phyloP scores from a whole-genome alignment of 2,113 vertebrate species.

The Salvelinus sp. region DNA sequence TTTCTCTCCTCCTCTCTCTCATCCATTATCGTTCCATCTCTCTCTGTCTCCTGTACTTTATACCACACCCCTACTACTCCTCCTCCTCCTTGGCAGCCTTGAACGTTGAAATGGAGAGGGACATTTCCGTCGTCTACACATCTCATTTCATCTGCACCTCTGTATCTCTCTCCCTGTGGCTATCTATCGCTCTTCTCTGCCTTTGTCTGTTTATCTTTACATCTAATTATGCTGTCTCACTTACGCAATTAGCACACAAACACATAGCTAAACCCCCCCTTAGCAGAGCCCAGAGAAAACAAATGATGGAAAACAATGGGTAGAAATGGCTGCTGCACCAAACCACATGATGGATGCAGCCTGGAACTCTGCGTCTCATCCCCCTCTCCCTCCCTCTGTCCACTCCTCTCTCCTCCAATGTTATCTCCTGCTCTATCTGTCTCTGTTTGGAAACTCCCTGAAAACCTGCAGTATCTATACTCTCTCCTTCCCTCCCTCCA shows the following conservation, averaged over 20 bases:
- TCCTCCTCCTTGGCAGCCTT: too few relatives aligned
- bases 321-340: conserved; percentile 76
- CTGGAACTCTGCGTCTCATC: conserved; percentile 59
- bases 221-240: conserved; percentile 74
- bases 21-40: conserved; percentile 27
- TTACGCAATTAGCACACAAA: conserved; percentile 74
- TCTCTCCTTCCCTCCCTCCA: conserved; percentile 51
- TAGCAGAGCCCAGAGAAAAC: conserved; percentile 66
- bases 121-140: too few relatives aligned
- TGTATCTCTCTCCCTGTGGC: conserved; percentile 32
- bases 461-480: background rate
- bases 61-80: background rate
- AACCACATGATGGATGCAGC: conserved; percentile 73
- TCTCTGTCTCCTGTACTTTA: conserved; percentile 34
- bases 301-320: conserved; percentile 77
- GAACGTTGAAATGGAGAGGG: too few relatives aligned
- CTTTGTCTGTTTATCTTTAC: conserved; percentile 71
- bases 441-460: conserved; percentile 8
- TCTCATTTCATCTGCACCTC: too few relatives aligned
- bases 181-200: conserved; percentile 26
- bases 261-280: conserved; percentile 65
- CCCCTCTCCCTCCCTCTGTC: background rate
- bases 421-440: conserved; percentile 6
- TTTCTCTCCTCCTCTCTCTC: conserved; percentile 62
- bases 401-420: background rate